A percentile compares a stretch with the other conserved stretches of the same genome.
Evolutionary conservation across 2,888 invertebrate genomes (phyloP).

Genomic region (Brassicogethes aeneus): DNA sequence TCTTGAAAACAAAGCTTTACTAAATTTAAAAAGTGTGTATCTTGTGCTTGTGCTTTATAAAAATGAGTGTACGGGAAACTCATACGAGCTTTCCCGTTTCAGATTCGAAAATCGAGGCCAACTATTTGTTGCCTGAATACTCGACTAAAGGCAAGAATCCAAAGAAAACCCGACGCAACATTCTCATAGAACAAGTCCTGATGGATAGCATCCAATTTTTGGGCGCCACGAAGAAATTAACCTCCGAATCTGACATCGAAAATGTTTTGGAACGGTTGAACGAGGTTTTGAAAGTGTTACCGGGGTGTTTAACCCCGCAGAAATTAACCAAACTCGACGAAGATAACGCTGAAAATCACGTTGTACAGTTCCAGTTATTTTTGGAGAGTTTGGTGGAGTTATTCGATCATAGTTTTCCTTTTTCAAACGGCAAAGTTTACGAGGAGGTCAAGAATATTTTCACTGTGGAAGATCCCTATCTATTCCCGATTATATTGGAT

Average conservation of each 20-base stretch:
- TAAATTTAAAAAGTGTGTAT: no score
- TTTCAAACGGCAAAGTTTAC: conserved; percentile 36
- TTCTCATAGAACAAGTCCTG: conserved; percentile 14
- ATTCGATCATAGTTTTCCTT: conserved; percentile 52
- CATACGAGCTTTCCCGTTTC: conserved; percentile 38
- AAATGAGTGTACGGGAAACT: conserved; percentile 32
- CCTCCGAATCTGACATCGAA: conserved; percentile 34
- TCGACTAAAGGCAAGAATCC: conserved; percentile 18
- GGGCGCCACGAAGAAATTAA: conserved; percentile 28
- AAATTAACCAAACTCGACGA: conserved; percentile 51
- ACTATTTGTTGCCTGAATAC: conserved; percentile 12
- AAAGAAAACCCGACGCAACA: conserved; percentile 6
- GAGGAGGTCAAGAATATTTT: conserved; percentile 42
- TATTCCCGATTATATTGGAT: conserved; percentile 44
- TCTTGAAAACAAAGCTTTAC: no score
- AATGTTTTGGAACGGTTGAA: conserved; percentile 30
- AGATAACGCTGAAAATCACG: conserved; percentile 31
- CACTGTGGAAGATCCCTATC: conserved; percentile 45
- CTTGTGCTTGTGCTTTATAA: no score
- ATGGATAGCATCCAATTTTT: conserved; percentile 13
- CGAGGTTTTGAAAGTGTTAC: conserved; percentile 34
- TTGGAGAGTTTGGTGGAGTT: conserved; percentile 43
- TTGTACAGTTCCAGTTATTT: conserved; percentile 44
- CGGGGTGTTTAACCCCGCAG: conserved; percentile 56
- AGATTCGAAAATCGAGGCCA: conserved; percentile 17